These are phyloP conservation scores for Nothobranchius kuhntae DNA, from an alignment of 2,113 vertebrate genomes.

Conservation along the genomic window DNA sequence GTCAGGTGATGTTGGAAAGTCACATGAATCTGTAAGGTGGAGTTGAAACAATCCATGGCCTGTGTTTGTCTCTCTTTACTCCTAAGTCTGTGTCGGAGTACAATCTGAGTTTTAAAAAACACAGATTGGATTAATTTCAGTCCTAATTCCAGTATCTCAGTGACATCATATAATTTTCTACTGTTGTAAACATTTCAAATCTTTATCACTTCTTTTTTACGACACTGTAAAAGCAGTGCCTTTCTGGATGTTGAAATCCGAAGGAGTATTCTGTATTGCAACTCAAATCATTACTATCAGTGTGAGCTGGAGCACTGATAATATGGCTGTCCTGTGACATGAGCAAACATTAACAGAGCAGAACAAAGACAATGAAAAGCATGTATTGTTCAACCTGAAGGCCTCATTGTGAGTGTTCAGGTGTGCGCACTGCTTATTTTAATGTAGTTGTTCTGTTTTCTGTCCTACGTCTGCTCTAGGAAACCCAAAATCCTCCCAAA, in stretches of 20 bases:
- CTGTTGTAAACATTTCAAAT: conserved; percentile 21
- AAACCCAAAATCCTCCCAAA: background rate
- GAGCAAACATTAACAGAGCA: conserved; percentile 54
- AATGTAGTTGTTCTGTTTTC: conserved; percentile 11
- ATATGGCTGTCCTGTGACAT: conserved; percentile 51
- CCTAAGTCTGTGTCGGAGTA: conserved; percentile 35
- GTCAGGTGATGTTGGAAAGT: conserved; percentile 72
- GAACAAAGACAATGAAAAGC: conserved; percentile 34
- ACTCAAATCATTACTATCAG: conserved; percentile 32
- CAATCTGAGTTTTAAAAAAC: conserved; percentile 6
- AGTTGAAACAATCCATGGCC: conserved; percentile 59
- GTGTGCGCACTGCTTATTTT: conserved; percentile 20
- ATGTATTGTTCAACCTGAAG: conserved; percentile 12
- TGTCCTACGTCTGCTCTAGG: conserved; percentile 4
- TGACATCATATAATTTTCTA: conserved; percentile 16
- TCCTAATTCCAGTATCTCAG: conserved; percentile 10
- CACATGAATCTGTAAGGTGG: conserved; percentile 74
- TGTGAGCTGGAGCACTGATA: conserved; percentile 28
- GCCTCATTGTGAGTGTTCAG: conserved; percentile 24
- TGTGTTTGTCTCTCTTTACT: conserved; percentile 64
- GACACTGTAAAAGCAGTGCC: conserved; percentile 5
- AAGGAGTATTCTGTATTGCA: conserved; percentile 16
- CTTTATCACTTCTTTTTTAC: conserved; percentile 16
- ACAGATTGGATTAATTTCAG: conserved; percentile 40
- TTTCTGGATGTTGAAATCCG: conserved; percentile 17